phyloP scores from a whole-genome alignment of 2,113 vertebrate genomes.

The Sorex fumeus region DNA sequence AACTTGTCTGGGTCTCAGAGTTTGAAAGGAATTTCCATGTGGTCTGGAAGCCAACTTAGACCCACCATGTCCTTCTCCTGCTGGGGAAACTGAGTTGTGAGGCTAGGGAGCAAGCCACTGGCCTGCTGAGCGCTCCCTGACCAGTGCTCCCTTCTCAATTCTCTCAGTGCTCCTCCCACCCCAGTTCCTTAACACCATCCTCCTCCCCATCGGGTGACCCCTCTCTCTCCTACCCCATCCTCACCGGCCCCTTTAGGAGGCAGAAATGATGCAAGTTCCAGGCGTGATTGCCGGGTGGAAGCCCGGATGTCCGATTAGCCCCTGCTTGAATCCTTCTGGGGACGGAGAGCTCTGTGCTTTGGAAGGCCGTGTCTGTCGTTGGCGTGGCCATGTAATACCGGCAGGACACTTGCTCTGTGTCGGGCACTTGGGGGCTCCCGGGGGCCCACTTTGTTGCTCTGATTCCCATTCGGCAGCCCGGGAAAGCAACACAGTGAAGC shows the following conservation, averaged over 20 bases:
- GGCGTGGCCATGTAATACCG: not conserved
- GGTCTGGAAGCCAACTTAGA: not conserved
- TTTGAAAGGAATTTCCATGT: not conserved
- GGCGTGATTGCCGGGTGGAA: not conserved
- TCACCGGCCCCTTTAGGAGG: accelerated
- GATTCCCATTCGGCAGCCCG: not conserved
- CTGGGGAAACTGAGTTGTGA: conserved; percentile 2
- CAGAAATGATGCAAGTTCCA: accelerated
- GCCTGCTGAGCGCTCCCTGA: not conserved
- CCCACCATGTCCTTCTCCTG: not conserved
- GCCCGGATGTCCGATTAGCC: not conserved
- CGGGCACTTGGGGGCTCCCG: no score
- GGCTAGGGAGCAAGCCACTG: not conserved
- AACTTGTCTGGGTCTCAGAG: not conserved
- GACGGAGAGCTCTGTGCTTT: not conserved
- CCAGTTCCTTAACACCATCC: no score
- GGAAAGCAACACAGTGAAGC: conserved; percentile 22
- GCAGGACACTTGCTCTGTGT: no score
- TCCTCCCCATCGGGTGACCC: no score
- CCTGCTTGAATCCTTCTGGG: not conserved
- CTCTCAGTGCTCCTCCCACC: not conserved
- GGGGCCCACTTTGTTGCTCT: not conserved
- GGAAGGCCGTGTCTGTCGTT: not conserved
- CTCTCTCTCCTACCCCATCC: not conserved
- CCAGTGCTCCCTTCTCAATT: not conserved